phyloP scores from a whole-genome alignment of 2,888 invertebrate genomes.

The Lingula anatina region DNA sequence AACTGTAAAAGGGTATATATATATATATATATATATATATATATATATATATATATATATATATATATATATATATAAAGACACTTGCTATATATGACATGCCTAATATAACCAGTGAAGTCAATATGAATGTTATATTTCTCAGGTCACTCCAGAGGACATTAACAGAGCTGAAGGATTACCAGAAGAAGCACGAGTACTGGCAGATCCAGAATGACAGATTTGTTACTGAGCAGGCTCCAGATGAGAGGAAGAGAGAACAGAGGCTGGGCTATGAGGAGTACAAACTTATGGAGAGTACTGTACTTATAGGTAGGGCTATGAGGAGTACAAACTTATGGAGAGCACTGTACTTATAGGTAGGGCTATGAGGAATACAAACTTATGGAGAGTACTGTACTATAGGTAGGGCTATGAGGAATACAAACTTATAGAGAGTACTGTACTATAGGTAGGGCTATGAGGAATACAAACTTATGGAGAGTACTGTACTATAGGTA shows the following conservation, averaged over 20 bases:
- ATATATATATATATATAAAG: no score
- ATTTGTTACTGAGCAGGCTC: constrained; percentile 53
- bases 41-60: no score
- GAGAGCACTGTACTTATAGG: constrained; percentile 41
- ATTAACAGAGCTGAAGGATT: constrained; percentile 61
- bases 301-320: constrained; percentile 46
- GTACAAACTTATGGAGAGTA: constrained; percentile 43
- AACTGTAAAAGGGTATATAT: no score
- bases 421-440: constrained; percentile 43
- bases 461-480: background rate
- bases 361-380: constrained; percentile 52
- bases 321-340: constrained; percentile 49
- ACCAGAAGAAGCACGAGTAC: constrained; percentile 61
- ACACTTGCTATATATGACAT: no score
- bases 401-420: constrained; percentile 51
- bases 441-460: constrained; percentile 35
- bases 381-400: constrained; percentile 40
- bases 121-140: no score
- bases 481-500: constrained; percentile 19
- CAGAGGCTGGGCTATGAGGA: constrained; percentile 52
- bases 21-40: no score
- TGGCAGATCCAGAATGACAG: constrained; percentile 61
- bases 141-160: constrained; percentile 61
- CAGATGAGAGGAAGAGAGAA: constrained; percentile 34
- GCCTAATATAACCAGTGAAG: no score